Evolutionary conservation across 2,113 vertebrate species (phyloP).

Genomic region (Sapajus apella): DNA sequence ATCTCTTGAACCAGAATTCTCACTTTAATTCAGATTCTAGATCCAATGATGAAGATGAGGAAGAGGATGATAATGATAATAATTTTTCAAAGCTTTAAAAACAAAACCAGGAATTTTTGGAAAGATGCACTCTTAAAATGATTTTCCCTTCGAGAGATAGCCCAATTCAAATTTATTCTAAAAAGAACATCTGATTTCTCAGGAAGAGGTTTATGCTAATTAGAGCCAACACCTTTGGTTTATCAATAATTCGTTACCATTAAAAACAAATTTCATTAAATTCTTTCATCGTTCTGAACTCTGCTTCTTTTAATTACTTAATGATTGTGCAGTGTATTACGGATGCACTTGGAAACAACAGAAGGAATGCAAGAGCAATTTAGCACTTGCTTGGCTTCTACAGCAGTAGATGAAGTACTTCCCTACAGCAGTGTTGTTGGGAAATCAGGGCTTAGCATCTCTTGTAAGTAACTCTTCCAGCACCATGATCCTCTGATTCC

Average conservation of each 20-base stretch:
- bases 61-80: background rate
- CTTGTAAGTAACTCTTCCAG: background rate
- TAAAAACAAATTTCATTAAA: slow-evolving; percentile 59
- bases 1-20: slow-evolving; percentile 32
- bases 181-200: slow-evolving; percentile 27
- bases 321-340: background rate
- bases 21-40: background rate
- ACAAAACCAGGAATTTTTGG: slow-evolving; percentile 22
- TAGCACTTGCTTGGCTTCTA: slow-evolving; percentile 7
- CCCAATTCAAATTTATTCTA: slow-evolving; percentile 1
- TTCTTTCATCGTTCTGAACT: slow-evolving; percentile 48
- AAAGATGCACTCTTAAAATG: background rate
- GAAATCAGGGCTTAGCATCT: background rate
- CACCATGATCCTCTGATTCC: background rate
- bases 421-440: too few relatives aligned
- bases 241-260: slow-evolving; percentile 59
- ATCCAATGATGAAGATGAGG: background rate
- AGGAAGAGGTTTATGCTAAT: slow-evolving; percentile 49
- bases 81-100: background rate
- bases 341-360: background rate
- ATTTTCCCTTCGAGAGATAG: background rate
- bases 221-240: slow-evolving; percentile 44
- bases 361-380: background rate
- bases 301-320: slow-evolving; percentile 49
- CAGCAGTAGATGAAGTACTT: background rate